A percentile compares a stretch with the other conserved stretches of the same genome.
Evolutionary conservation across 2,888 invertebrate genomes (phyloP).

Genomic region (Tortricodes alternella): DNA sequence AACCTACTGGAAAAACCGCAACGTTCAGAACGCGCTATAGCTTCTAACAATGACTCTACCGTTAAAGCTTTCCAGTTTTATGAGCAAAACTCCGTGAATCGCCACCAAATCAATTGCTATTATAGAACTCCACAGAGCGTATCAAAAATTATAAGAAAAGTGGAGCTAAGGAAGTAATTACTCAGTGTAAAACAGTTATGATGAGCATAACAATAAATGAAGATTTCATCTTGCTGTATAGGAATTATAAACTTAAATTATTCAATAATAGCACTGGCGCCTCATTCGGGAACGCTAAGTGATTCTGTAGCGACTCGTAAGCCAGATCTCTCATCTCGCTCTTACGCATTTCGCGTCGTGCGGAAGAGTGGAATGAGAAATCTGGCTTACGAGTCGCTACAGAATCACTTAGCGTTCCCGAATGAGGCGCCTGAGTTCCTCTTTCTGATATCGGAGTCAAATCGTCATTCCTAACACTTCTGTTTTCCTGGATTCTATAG

Average conservation of each 20-base stretch:
- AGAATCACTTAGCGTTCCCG: no score
- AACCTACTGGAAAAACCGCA: neutral
- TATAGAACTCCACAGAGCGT: conserved; percentile 23
- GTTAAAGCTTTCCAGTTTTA: conserved; percentile 26
- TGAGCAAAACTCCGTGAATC: conserved; percentile 28
- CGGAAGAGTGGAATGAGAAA: no score
- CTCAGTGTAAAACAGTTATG: conserved; percentile 15
- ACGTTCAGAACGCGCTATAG: neutral
- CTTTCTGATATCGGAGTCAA: no score
- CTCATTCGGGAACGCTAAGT: neutral
- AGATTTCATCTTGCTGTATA: neutral
- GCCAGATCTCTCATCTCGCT: no score
- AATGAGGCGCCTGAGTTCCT: no score
- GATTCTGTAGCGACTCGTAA: no score
- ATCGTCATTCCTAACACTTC: no score
- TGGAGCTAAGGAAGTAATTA: conserved; percentile 15
- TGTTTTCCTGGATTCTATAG: conserved; percentile 1
- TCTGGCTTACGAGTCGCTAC: no score
- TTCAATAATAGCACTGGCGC: neutral
- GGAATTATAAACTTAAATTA: neutral
- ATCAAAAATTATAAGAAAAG: conserved; percentile 19
- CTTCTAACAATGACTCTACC: conserved; percentile 10
- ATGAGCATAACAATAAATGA: conserved; percentile 1
- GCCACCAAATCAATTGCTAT: conserved; percentile 18
- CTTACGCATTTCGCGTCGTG: no score